phyloP scores from a whole-genome alignment of 2,888 invertebrate genomes.

The Hirtodrosophila confusa region DNA sequence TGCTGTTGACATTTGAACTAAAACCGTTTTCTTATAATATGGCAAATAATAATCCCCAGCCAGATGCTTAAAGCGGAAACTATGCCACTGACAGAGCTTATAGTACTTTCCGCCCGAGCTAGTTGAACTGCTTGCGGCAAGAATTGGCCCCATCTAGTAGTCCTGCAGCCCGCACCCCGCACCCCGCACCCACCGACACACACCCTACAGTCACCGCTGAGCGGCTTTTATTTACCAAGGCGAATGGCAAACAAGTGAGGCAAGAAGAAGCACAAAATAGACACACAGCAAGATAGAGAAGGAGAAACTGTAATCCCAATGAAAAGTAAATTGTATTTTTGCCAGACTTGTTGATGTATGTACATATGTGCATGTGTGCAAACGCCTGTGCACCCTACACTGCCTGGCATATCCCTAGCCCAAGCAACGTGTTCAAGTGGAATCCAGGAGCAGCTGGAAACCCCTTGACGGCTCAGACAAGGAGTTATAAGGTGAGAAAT shows the following conservation, averaged over 20 bases:
- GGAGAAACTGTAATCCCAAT: constrained; percentile 65
- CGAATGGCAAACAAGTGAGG: constrained; percentile 69
- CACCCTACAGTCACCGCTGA: constrained; percentile 41
- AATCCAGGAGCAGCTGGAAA: too few species aligned
- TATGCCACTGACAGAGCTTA: constrained; percentile 79
- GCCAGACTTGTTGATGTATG: constrained; percentile 74
- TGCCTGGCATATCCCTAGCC: background rate
- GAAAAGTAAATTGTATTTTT: constrained; percentile 79
- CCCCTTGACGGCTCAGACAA: too few species aligned
- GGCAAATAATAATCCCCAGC: constrained; percentile 78
- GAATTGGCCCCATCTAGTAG: constrained; percentile 36
- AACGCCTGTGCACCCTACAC: constrained; percentile 34
- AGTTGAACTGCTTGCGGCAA: constrained; percentile 73
- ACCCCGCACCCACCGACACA: background rate
- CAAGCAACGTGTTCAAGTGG: background rate
- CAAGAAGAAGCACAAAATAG: constrained; percentile 39
- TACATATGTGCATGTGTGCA: background rate
- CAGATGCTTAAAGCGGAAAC: constrained; percentile 74
- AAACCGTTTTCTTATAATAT: constrained; percentile 78
- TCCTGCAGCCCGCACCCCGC: background rate
- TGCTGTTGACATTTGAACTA: constrained; percentile 79
- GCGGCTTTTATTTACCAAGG: constrained; percentile 73
- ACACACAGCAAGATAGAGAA: constrained; percentile 22
- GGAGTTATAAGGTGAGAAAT: too few species aligned
- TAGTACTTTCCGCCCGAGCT: constrained; percentile 76